Base-by-base conservation (phyloP, 2,113 vertebrate species). In the Leuciscus idus region DNA sequence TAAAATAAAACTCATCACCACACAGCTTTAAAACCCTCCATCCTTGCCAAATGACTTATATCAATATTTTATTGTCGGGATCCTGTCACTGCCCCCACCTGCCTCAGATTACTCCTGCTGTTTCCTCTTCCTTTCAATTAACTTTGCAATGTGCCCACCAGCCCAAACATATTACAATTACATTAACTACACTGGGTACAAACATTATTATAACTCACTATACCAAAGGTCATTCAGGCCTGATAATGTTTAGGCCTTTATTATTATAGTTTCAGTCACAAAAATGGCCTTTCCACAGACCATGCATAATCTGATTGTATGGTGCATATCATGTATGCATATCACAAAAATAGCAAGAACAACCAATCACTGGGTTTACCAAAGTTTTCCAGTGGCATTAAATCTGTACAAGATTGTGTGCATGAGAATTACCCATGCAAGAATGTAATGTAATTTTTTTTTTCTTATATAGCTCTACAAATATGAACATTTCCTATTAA, bases 1-100 rank as follows among this genome's bases (percentile, higher is more conserved):
- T 89, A 90, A 90, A 92, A 93, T 93, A 93, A 93, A 93, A 91
- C 23, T 15, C 82, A 83, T 84, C 87, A 91, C 89, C 92, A 91
- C 91, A 89, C 88, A 36, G 75, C 88, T 92, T 93, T 92, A 87
- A 87, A 93, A 93, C 81, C 73, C 89, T 87, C 88, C 90, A 91
- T 91, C 84, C 89, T 94, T 91, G 91, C 93, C 88, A 48, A 70
- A 83, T 87, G 23, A 80, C 87, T 89, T 88, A 89, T 88, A 92
- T 88, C 91, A 86, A 93, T 91, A 91, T 92, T 94, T 93, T 89
- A 92, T 91, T 91, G 92, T 88, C 70, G 15, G 75, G 88, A 88
- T 88, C 80, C 82, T 85, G 90, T 89, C 88, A 64, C 86, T 39
- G 75, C 21, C 78, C 85, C 87, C 85, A 85, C 61, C 74, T 79